These are phyloP conservation scores for Microctenopoma steveboyesi DNA, from an alignment of 2,797 vertebrate genomes.

Conservation along the genomic window DNA sequence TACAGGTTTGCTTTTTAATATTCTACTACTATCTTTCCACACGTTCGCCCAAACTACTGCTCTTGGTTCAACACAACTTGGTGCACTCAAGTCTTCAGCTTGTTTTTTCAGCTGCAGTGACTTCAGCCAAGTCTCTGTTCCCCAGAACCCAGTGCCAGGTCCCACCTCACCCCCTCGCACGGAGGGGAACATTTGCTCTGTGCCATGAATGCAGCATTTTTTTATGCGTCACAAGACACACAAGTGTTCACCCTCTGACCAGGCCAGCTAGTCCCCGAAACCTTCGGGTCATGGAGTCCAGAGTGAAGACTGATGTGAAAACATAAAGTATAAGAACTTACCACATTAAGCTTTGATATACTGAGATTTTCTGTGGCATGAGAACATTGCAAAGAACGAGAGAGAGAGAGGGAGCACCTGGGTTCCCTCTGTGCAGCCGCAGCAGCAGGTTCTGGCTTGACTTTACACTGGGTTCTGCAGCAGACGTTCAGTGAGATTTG, in stretches of 20 bases:
- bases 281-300: not conserved
- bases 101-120: conserved; percentile 71
- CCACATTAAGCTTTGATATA: not conserved
- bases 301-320: no score
- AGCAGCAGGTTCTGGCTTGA: no score
- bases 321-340: conserved; percentile 4
- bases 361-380: not conserved
- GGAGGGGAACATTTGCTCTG: conserved; percentile 19
- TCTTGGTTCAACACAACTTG: conserved; percentile 27
- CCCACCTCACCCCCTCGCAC: conserved; percentile 11
- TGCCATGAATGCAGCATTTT: conserved; percentile 46
- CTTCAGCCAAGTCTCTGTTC: conserved; percentile 53
- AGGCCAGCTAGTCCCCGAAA: conserved; percentile 15
- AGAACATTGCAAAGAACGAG: no score
- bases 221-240: conserved; percentile 29
- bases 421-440: no score
- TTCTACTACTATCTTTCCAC: not conserved
- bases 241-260: conserved; percentile 15
- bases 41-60: conserved; percentile 17
- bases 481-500: no score
- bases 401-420: no score
- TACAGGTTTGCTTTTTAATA: not conserved
- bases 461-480: no score
- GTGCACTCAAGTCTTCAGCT: conserved; percentile 16
- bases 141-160: conserved; percentile 33